phyloP scores from a whole-genome alignment of 2,797 vertebrate species.

The Dryobates pubescens region DNA sequence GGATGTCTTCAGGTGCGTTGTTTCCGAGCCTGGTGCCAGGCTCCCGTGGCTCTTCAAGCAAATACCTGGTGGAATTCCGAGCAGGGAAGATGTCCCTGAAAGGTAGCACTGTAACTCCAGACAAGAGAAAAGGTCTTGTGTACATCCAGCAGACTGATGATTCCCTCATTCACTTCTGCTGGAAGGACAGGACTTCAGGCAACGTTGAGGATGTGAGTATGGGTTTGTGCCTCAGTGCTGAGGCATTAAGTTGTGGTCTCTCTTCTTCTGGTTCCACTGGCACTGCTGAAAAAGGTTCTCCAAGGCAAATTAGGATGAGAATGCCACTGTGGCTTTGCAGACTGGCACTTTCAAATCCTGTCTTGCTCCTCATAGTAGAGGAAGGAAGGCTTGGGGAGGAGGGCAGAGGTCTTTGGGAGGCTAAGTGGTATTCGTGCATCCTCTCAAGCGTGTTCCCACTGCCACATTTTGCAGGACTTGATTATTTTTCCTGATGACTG shows the following conservation, averaged over 20 bases:
- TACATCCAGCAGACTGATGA: conserved; percentile 97
- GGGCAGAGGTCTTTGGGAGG: not conserved
- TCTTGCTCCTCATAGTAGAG: not conserved
- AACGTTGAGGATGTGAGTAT: conserved; percentile 92
- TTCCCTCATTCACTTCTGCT: conserved; percentile 97
- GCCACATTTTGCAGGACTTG: conserved; percentile 82
- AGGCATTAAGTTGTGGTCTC: fast-evolving
- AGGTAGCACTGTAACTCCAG: conserved; percentile 92
- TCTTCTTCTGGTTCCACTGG: not conserved
- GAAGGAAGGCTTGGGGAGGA: not conserved
- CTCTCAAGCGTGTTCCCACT: not conserved
- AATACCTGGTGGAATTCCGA: conserved; percentile 95
- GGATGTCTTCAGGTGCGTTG: conserved; percentile 94
- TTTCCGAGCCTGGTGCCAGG: conserved; percentile 94
- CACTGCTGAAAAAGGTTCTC: not conserved
- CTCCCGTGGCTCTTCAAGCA: conserved; percentile 92
- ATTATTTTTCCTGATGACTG: conserved; percentile 99
- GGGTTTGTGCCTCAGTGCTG: not conserved
- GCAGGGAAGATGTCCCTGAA: conserved; percentile 96
- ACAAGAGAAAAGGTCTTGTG: conserved; percentile 93
- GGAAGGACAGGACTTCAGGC: conserved; percentile 93
- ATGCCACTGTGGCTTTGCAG: not conserved
- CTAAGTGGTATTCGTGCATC: not conserved
- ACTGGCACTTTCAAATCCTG: not conserved
- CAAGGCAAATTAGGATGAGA: not conserved